phyloP scores from a whole-genome alignment of 2,113 vertebrate genomes.

The Pachyramphus minor region DNA sequence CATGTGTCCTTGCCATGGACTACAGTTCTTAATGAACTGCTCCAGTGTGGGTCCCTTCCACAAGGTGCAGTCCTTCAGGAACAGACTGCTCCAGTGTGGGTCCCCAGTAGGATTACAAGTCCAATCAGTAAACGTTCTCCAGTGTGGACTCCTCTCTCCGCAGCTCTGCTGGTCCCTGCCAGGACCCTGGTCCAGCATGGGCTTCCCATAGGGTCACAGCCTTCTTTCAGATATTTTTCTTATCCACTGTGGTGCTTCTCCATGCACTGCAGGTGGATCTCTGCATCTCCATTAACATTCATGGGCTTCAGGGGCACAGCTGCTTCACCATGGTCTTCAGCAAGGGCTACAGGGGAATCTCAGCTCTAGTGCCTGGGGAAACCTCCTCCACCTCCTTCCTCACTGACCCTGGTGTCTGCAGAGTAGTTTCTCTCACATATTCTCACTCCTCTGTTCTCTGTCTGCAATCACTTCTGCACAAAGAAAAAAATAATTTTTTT shows the following conservation, averaged over 20 bases:
- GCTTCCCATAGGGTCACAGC: background rate
- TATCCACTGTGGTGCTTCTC: background rate
- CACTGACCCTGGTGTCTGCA: background rate
- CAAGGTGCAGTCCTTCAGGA: too few relatives aligned
- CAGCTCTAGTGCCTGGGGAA: accelerated
- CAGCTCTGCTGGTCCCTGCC: background rate
- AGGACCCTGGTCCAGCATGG: background rate
- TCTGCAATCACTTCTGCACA: background rate
- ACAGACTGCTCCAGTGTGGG: background rate
- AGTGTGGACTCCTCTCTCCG: background rate
- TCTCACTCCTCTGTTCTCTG: background rate
- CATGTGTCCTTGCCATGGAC: accelerated
- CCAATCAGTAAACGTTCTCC: background rate
- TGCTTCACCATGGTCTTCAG: background rate
- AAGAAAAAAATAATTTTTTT: too few relatives aligned
- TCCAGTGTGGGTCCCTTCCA: background rate
- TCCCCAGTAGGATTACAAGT: background rate
- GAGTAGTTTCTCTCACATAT: background rate
- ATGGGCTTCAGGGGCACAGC: background rate
- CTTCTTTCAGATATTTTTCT: background rate
- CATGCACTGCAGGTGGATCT: background rate
- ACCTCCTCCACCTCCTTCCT: background rate
- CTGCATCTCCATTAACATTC: background rate
- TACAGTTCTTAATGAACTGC: background rate
- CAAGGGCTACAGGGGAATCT: background rate